Conservation (phyloP, 2,797 vertebrate species). For the Rhinoraja longicauda region DNA sequence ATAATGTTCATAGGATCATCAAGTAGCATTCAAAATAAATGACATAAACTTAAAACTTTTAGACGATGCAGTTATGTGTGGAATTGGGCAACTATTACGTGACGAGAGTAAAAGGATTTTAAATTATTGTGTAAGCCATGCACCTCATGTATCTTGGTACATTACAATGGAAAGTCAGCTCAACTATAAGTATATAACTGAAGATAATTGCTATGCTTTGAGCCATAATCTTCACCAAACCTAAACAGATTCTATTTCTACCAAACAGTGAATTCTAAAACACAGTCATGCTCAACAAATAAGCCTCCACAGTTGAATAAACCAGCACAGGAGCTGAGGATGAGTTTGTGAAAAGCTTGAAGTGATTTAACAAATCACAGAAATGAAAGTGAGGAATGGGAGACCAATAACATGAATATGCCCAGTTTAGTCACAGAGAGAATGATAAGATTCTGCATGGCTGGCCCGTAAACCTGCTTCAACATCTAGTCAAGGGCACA, state of each 20-base stretch:
- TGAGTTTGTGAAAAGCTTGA: background rate
- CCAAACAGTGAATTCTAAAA: background rate
- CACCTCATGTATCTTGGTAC: background rate
- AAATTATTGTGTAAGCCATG: background rate
- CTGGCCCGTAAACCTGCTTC: background rate
- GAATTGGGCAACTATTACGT: background rate
- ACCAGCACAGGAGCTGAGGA: background rate
- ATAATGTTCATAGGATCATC: background rate
- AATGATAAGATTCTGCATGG: background rate
- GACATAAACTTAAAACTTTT: too few relatives aligned
- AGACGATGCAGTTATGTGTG: background rate
- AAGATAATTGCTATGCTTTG: too few relatives aligned
- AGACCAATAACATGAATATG: background rate
- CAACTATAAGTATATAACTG: background rate
- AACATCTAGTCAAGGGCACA: background rate
- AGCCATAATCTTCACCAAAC: background rate
- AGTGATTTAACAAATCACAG: background rate
- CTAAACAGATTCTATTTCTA: background rate
- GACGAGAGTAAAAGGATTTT: background rate
- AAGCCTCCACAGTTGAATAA: background rate
- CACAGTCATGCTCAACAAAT: background rate
- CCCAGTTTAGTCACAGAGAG: background rate
- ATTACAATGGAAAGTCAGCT: background rate
- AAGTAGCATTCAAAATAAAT: background rate
- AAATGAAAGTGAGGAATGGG: background rate